Evolutionary conservation across 2,797 vertebrate genomes (phyloP), one percentile per base, ranked within the genome.

Genomic region (Sebastes vulpes): DNA sequence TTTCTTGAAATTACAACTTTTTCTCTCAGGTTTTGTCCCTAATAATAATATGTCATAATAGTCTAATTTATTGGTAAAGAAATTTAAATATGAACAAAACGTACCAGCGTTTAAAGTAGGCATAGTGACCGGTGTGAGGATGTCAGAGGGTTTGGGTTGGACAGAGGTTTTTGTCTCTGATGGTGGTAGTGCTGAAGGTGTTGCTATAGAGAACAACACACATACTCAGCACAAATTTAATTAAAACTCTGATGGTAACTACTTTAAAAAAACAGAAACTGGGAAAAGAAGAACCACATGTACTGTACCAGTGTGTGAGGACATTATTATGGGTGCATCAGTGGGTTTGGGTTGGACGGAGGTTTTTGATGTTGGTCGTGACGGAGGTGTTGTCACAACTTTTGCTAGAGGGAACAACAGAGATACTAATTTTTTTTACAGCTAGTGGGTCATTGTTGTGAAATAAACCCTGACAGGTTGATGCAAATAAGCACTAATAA

Each of bases 291-390:
- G 42, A 28, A 16, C 12, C 8, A 3, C 42, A 6, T 21, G 46
- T 16, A 16, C 38, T 46, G 14, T 76, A 86, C 76, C 71, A 0
- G 58, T 2, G 58, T 8, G 64, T 7, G 77, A 53, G n/a, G 82
- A 50, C 20, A 2, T 6, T 1, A 9, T 5, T n/a, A 3, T 8
- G 5, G 64, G 16, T 6, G 23, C 18, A 3, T 65, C 72, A 12
- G 77, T 60, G n/a, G 67, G 28, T 81, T 66, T 63, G 25, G 50
- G 20, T 23, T n/a, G 68, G 12, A 57, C 35, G 9, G 77, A 65
- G 3, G 50, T 54, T 11, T 66, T 29, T 16, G 58, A 46, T 54
- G 67, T 20, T 9, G 28, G 38, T 14, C n/a, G 9, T 0, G 31
- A 25, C 35, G 75, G 9, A 67, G 9, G 14, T 3, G 38, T 10